These are phyloP conservation scores for Coreoperca whiteheadi DNA, from an alignment of 2,113 vertebrate genomes.

Conservation along the genomic window DNA sequence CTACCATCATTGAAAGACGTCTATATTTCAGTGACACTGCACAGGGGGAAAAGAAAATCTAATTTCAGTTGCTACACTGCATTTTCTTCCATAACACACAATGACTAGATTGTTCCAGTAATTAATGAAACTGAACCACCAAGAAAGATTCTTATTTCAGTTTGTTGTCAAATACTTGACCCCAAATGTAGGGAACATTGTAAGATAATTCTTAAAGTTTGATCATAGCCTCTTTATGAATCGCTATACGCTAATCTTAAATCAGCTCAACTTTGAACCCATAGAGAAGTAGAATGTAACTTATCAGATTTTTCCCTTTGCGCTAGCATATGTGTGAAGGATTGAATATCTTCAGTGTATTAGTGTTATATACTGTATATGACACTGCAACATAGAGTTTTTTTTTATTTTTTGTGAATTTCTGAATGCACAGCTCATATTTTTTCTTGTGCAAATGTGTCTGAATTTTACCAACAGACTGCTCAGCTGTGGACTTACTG, in stretches of 20 bases:
- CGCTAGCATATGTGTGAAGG: background rate
- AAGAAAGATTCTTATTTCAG: background rate
- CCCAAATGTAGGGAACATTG: background rate
- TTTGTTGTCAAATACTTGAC: background rate
- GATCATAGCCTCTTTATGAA: background rate
- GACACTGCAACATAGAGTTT: background rate
- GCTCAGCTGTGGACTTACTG: background rate
- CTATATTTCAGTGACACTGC: slow-evolving; percentile 22
- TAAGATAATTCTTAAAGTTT: background rate
- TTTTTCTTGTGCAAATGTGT: background rate
- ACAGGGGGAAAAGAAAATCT: background rate
- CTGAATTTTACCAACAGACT: background rate
- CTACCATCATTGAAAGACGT: slow-evolving; percentile 44
- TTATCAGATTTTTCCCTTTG: background rate
- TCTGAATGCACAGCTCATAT: background rate
- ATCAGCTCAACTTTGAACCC: background rate
- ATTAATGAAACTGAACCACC: slow-evolving; percentile 14
- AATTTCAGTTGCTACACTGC: background rate
- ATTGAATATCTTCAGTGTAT: background rate
- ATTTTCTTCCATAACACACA: background rate
- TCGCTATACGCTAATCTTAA: background rate
- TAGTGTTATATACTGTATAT: background rate
- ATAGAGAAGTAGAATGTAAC: background rate
- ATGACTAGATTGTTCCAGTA: background rate
- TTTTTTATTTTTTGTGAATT: background rate